Evolutionary conservation across 2,888 invertebrate genomes (phyloP).

Genomic region (Monoplex corrugatus): DNA sequence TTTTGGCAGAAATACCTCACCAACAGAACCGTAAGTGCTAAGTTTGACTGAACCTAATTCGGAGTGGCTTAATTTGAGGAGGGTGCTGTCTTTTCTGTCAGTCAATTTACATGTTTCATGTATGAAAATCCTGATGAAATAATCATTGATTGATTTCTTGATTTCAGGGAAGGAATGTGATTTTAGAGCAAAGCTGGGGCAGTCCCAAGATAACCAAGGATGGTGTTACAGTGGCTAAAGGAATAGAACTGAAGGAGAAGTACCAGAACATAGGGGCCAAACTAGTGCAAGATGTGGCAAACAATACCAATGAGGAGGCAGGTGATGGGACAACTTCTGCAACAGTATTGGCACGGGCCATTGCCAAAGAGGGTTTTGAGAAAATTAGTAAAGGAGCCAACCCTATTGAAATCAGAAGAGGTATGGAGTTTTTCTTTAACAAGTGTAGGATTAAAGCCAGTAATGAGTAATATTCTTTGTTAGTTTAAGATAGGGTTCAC

Average conservation of each 20-base stretch:
- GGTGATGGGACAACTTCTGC: conserved; percentile 99
- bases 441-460: too few relatives aligned
- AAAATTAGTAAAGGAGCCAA: conserved; percentile 99
- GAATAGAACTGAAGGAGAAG: conserved; percentile 98
- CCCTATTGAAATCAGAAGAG: conserved; percentile 96
- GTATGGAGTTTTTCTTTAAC: conserved; percentile 81
- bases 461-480: too few relatives aligned
- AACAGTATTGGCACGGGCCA: conserved; percentile 97
- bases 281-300: conserved; percentile 99
- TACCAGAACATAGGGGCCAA: conserved; percentile 99
- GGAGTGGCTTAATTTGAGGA: too few relatives aligned
- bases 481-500: too few relatives aligned
- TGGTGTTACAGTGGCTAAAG: conserved; percentile 99
- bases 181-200: conserved; percentile 99
- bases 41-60: too few relatives aligned
- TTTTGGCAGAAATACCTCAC: too few relatives aligned
- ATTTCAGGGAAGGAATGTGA: conserved; percentile 94
- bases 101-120: too few relatives aligned
- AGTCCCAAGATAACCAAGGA: conserved; percentile 99
- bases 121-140: too few relatives aligned
- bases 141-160: too few relatives aligned
- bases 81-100: too few relatives aligned
- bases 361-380: conserved; percentile 99
- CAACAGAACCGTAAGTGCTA: too few relatives aligned
- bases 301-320: conserved; percentile 99